Conservation (phyloP, 2,888 invertebrate species). For the Apotomis turbidana region DNA sequence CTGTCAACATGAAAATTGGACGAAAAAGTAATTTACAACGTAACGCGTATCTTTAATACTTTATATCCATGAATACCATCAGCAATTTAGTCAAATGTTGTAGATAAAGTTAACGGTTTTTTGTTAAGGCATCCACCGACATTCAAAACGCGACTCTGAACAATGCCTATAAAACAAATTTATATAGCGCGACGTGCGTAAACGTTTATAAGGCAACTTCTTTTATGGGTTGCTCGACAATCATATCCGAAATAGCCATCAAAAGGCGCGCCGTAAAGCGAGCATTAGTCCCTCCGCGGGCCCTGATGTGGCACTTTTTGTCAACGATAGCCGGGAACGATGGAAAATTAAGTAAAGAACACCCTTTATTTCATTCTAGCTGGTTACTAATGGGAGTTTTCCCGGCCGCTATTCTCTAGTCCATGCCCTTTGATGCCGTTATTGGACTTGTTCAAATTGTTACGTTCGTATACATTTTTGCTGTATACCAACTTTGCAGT, state of each 20-base stretch:
- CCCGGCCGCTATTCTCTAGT: constrained; percentile 14
- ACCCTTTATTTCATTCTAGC: constrained; percentile 26
- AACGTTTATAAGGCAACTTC: constrained; percentile 63
- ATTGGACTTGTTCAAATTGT: constrained; percentile 4
- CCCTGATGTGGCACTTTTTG: constrained; percentile 63
- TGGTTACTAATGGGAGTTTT: constrained; percentile 21
- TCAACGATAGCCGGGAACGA: constrained; percentile 26
- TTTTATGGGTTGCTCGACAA: constrained; percentile 71
- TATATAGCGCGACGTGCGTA: constrained; percentile 52
- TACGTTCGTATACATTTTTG: background rate
- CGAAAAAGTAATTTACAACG: constrained; percentile 4
- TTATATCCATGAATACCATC: constrained; percentile 14
- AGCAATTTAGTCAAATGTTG: constrained; percentile 22
- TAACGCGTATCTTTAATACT: background rate
- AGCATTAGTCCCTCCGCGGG: constrained; percentile 70
- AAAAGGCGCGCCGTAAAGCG: constrained; percentile 75
- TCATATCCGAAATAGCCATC: constrained; percentile 74
- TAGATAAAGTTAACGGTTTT: constrained; percentile 32
- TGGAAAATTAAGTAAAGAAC: constrained; percentile 38
- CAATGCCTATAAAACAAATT: constrained; percentile 46
- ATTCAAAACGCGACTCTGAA: constrained; percentile 37
- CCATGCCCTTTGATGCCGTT: constrained; percentile 10
- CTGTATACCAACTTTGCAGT: background rate
- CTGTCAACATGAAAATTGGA: background rate
- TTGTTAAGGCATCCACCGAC: constrained; percentile 13